A percentile compares a stretch with the other conserved stretches of the same genome.
phyloP scores from a whole-genome alignment of 2,797 vertebrate species.

The Spatula clypeata region DNA sequence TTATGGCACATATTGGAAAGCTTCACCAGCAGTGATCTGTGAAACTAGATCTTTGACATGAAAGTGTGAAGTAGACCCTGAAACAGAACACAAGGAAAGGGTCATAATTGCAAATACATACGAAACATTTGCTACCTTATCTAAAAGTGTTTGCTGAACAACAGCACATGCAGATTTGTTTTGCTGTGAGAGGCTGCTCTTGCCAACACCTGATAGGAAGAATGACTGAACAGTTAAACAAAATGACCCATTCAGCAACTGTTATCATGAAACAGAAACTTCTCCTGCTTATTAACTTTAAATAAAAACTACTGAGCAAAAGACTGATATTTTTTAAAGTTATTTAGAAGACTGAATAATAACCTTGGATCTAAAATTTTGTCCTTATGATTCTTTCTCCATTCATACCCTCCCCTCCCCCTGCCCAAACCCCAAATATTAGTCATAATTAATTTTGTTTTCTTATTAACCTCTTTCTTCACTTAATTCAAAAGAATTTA shows the following conservation, averaged over 20 bases:
- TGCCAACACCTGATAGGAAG: conserved; percentile 31
- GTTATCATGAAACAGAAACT: neutral
- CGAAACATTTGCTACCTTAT: neutral
- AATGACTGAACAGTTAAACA: conserved; percentile 39
- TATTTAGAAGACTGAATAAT: neutral
- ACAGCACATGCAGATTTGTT: neutral
- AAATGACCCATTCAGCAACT: conserved; percentile 5
- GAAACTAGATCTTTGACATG: neutral
- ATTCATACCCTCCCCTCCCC: neutral
- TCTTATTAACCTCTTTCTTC: neutral
- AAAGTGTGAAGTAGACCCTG: neutral
- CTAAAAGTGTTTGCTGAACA: neutral
- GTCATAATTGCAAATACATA: neutral
- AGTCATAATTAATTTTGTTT: conserved; percentile 12
- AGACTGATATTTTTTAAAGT: neutral
- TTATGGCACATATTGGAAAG: conserved; percentile 42
- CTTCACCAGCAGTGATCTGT: conserved; percentile 52
- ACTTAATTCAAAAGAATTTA: neutral
- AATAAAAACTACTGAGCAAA: neutral
- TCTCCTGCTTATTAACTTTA: neutral
- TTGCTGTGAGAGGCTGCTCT: conserved; percentile 9
- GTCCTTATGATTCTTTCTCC: neutral
- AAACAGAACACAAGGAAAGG: conserved; percentile 14
- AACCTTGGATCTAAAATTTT: neutral
- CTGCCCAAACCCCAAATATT: neutral